Evolutionary conservation across 2,888 invertebrate species (phyloP), one percentile per base, ranked within the genome.

Genomic region (Melangyna quadrimaculata): DNA sequence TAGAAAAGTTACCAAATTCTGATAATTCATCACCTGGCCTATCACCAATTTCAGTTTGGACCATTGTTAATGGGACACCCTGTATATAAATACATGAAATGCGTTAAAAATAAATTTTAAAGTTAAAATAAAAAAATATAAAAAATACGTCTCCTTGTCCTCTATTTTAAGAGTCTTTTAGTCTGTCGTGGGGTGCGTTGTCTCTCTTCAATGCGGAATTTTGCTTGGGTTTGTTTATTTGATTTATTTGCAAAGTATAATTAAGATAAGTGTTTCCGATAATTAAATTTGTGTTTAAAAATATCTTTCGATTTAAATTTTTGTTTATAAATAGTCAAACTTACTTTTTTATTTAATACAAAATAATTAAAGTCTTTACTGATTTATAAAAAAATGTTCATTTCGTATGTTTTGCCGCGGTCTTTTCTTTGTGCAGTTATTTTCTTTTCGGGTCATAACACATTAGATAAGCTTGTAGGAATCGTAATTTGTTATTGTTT

Each of bases 51-150:
- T n/a, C n/a, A n/a, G n/a, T n/a, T n/a, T n/a, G n/a, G n/a, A n/a
- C n/a, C n/a, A n/a, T n/a, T n/a, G n/a, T n/a, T n/a, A n/a, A n/a
- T n/a, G n/a, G n/a, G n/a, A n/a, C n/a, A n/a, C n/a, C n/a, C n/a
- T n/a, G n/a, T n/a, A n/a, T n/a, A n/a, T n/a, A 40, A 24, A 14
- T 37, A 29, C 7, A 57, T 51, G 74, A 45, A 61, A 55, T 70
- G 72, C 22, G 61, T 78, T 74, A 70, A 83, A 83, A 83, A 78
- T 78, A 83, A 35, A 69, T 72, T 63, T 63, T 53, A n/a, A 61
- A 51, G 19, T 65, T 32, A 43, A 51, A 37, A 55, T 65, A 3
- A 32, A 10, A 73, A 37, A 35, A 27, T n/a, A 48, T 35, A 57
- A 35, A 67, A 48, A 48, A 22, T 43, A 5, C 14, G 57, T 71